Evolutionary conservation across 1,140 invertebrate species (phyloP).

Genomic region (Epicauta chinensis): DNA sequence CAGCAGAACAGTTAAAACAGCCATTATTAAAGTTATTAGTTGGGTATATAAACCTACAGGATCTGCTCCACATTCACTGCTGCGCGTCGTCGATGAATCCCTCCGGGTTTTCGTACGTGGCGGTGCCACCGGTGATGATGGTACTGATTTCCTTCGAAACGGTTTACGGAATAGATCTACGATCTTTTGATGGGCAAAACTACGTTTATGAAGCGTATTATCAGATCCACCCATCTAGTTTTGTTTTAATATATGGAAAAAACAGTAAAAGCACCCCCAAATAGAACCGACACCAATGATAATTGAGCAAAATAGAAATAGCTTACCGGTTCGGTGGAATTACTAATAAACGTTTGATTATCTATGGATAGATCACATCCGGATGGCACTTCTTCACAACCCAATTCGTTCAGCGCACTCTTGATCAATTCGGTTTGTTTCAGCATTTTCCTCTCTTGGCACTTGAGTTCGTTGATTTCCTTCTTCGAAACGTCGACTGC

Average conservation of each 20-base stretch:
- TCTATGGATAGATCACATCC: slow-evolving; percentile 69
- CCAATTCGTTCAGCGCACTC: slow-evolving; percentile 73
- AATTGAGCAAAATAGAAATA: neutral
- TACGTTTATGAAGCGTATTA: slow-evolving; percentile 28
- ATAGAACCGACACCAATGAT: neutral
- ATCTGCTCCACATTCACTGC: slow-evolving; percentile 37
- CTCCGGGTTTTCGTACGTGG: slow-evolving; percentile 43
- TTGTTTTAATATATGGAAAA: slow-evolving; percentile 3
- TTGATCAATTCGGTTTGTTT: slow-evolving; percentile 75
- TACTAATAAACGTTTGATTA: slow-evolving; percentile 40
- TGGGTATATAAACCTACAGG: slow-evolving; percentile 30
- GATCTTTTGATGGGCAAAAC: slow-evolving; percentile 38
- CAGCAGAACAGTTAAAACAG: neutral
- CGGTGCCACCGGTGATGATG: slow-evolving; percentile 52
- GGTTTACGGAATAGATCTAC: slow-evolving; percentile 56
- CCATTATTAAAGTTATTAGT: too few relatives aligned
- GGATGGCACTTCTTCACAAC: slow-evolving; percentile 78
- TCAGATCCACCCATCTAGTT: slow-evolving; percentile 38
- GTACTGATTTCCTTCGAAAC: slow-evolving; percentile 59
- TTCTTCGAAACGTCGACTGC: slow-evolving; percentile 37
- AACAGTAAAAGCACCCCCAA: neutral
- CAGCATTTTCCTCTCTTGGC: slow-evolving; percentile 72
- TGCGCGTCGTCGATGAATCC: slow-evolving; percentile 43
- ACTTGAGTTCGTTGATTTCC: slow-evolving; percentile 56
- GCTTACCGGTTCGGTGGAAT: slow-evolving; percentile 36